Evolutionary conservation across 2,113 vertebrate species (phyloP), one percentile per base, ranked within the genome.

Genomic region (Rhea americana): DNA sequence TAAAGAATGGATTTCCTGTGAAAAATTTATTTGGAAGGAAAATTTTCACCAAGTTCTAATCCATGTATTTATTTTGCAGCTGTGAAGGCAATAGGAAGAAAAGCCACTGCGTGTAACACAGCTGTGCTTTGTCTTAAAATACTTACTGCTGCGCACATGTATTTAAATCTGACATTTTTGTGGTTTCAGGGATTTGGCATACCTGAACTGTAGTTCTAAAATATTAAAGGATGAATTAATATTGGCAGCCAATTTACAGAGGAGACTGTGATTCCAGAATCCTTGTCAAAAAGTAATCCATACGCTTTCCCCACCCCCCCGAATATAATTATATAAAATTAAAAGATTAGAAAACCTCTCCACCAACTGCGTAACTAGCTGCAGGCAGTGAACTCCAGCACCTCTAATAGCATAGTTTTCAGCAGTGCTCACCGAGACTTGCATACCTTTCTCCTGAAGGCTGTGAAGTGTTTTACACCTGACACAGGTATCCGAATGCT

Each of bases 271-370:
- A 88, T 94, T 94, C 91, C 90, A 82, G 95, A 91, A 85, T 67
- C 85, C 83, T 68, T 87, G 91, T 93, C 92, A 92, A 91, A 92
- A 91, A 94, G 67, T 96, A 92, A 95, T 95, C 96, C 92, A 87
- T 63, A 93, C 82, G 80, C 82, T 84, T 89, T 22, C 94, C 90
- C 85, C 83, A 80, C 89, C 92, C 14, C 95, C 81, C 94, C 90
- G 95, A 97, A 62, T 93, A 95, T 94, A 97, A 97, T 97, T 97
- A 96, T 68, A 87, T 84, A 93, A 97, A 97, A 97, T 97, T 96
- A 97, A 78, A 94, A 97, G 94, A 97, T 97, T 94, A 97, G 95
- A 97, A 96, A 94, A 91, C 68, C 93, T 97, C 92, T 85, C 90
- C 94, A 93, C 77, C 95, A 96, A 96, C 96, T 93, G 93, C 32